phyloP scores from a whole-genome alignment of 2,888 invertebrate species.

The Colostygia pectinataria region DNA sequence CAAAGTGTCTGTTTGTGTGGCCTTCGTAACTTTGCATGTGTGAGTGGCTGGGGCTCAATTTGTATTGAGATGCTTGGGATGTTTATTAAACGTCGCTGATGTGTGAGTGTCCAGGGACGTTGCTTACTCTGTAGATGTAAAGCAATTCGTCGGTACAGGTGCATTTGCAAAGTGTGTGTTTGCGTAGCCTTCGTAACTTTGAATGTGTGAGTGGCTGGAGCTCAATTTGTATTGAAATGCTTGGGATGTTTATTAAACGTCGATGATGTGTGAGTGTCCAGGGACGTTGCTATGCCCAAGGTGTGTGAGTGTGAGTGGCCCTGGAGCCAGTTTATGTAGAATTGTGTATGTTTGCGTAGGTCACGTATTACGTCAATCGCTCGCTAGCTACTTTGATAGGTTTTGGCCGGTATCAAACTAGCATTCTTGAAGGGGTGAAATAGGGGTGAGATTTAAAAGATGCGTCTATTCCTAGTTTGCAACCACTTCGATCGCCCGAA shows the following conservation, averaged over 20 bases:
- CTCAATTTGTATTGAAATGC: neutral
- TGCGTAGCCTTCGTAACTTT: neutral
- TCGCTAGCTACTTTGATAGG: too few species aligned
- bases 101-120: slow-evolving; percentile 6
- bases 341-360: slow-evolving; percentile 9
- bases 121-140: neutral
- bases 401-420: too few species aligned
- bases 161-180: slow-evolving; percentile 12
- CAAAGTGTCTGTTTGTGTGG: slow-evolving; percentile 9
- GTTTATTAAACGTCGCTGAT: neutral
- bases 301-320: neutral
- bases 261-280: slow-evolving; percentile 5
- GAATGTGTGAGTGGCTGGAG: slow-evolving; percentile 8
- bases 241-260: neutral
- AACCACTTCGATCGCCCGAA: too few species aligned
- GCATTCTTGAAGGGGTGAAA: too few species aligned
- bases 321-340: neutral
- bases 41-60: slow-evolving; percentile 5
- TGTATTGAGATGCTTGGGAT: neutral
- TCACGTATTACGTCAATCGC: neutral
- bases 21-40: slow-evolving; percentile 1
- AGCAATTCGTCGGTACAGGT: neutral
- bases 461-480: too few species aligned
- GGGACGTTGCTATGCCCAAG: neutral
- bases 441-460: too few species aligned